phyloP scores from a whole-genome alignment of 2,113 vertebrate genomes.

The Phaethon lepturus region DNA sequence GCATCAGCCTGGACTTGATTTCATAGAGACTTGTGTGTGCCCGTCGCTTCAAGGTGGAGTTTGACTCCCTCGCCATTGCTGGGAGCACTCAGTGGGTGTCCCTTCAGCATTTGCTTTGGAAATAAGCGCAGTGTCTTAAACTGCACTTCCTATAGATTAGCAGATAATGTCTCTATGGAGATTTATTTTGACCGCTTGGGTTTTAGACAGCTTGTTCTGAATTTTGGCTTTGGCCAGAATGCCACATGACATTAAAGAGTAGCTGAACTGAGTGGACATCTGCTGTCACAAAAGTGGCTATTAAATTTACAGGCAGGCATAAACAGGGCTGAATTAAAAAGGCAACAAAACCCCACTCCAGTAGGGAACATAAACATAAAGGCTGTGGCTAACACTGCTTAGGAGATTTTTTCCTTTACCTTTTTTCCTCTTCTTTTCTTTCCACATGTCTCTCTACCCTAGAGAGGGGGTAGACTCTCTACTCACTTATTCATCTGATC shows the following conservation, averaged over 20 bases:
- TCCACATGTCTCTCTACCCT: background rate
- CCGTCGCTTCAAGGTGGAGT: background rate
- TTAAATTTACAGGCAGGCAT: conserved; percentile 30
- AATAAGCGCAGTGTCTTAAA: background rate
- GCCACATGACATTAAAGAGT: background rate
- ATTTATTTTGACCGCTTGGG: conserved; percentile 32
- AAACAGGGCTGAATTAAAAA: conserved; percentile 10
- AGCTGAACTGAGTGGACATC: conserved; percentile 40
- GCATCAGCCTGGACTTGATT: background rate
- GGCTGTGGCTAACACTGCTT: background rate
- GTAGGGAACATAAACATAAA: background rate
- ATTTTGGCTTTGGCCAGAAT: background rate
- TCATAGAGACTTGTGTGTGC: background rate
- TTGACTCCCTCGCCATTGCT: background rate
- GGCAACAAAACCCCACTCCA: background rate
- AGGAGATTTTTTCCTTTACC: too few species aligned
- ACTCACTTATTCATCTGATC: background rate
- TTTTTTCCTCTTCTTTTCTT: background rate
- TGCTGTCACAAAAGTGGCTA: conserved; percentile 17
- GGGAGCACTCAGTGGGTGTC: background rate
- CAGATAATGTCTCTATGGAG: background rate
- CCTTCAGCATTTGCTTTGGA: background rate
- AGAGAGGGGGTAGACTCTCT: background rate
- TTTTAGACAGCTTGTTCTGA: conserved; percentile 45
- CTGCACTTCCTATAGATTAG: background rate